These are phyloP conservation scores for Protobothrops mucrosquamatus DNA, from an alignment of 2,113 vertebrate genomes.

Conservation along the genomic window DNA sequence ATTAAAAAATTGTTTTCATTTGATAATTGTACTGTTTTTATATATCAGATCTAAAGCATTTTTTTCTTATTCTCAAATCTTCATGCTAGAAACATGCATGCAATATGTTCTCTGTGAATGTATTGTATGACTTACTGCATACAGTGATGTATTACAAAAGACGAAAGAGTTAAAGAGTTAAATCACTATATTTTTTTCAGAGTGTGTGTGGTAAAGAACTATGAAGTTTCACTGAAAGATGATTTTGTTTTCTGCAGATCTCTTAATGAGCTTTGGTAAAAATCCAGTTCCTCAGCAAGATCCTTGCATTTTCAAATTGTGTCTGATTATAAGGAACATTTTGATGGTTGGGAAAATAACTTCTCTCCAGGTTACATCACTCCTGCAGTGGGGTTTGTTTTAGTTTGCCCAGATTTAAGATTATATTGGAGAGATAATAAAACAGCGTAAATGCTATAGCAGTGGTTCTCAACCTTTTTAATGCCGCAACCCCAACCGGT, in stretches of 20 bases:
- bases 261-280: conserved; percentile 1
- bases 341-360: background rate
- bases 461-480: too few relatives aligned
- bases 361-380: background rate
- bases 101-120: background rate
- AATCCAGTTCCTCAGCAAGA: background rate
- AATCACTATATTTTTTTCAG: background rate
- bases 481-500: too few relatives aligned
- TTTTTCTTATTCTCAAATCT: background rate
- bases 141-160: background rate
- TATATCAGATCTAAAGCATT: background rate
- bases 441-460: background rate
- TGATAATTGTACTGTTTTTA: background rate
- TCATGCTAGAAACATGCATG: background rate
- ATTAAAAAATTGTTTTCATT: background rate
- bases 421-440: background rate
- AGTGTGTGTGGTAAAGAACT: background rate
- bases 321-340: background rate
- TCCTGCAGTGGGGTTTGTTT: background rate
- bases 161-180: conserved; percentile 2
- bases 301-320: background rate
- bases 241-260: background rate
- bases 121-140: background rate
- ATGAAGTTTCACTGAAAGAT: conserved; percentile 12
- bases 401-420: background rate